Percentiles rank a stretch among this genome's conserved stretches.
phyloP scores from a whole-genome alignment of 1,140 invertebrate species.

The Gonatopus flavifemur region DNA sequence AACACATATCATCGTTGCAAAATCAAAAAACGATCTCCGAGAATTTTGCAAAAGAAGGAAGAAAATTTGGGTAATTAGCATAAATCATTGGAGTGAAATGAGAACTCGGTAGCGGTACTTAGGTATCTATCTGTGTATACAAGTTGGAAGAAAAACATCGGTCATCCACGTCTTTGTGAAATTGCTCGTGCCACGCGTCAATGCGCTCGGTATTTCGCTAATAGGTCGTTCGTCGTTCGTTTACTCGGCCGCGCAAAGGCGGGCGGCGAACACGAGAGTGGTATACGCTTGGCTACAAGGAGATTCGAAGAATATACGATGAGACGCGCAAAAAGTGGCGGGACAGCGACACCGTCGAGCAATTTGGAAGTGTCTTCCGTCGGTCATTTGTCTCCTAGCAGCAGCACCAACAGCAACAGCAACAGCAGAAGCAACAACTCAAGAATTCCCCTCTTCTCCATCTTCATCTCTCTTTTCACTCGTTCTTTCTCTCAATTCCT shows the following conservation, averaged over 20 bases:
- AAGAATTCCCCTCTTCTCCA: neutral
- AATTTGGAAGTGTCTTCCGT: constrained; percentile 41
- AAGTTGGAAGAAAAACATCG: no score
- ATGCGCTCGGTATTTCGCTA: constrained; percentile 27
- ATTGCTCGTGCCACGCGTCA: constrained; percentile 25
- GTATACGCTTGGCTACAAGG: constrained; percentile 17
- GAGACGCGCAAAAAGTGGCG: constrained; percentile 29
- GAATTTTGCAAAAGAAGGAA: no score
- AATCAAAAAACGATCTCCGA: no score
- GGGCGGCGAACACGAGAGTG: neutral
- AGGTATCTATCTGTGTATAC: no score
- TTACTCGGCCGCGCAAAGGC: no score
- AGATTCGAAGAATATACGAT: constrained; percentile 25
- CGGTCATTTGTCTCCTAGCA: constrained; percentile 42
- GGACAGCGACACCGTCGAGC: constrained; percentile 33
- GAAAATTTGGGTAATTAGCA: no score
- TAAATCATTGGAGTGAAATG: no score
- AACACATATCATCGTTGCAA: no score
- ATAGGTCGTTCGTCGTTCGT: constrained; percentile 33
- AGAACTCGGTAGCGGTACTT: no score
- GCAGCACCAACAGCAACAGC: no score
- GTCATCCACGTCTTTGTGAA: neutral
- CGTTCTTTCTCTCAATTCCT: constrained; percentile 7
- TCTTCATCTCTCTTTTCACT: neutral
- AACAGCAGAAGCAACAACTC: constrained; percentile 11